Conservation (phyloP, 1,140 invertebrate genomes). For the Harlomillsia oculata region DNA sequence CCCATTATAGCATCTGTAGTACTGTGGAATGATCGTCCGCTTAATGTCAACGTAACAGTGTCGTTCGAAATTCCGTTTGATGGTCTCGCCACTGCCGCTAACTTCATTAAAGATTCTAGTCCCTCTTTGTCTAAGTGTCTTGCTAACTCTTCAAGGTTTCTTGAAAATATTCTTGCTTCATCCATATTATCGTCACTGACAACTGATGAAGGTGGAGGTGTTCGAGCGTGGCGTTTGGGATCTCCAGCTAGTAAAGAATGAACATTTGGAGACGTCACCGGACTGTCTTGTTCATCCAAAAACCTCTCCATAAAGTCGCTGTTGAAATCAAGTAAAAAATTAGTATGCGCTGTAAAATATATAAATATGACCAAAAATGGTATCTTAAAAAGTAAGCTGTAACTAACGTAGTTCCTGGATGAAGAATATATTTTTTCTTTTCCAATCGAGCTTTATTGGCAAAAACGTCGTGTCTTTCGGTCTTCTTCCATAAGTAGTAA, state of each 20-base stretch:
- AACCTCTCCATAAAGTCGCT: conserved; percentile 82
- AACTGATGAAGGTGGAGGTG: conserved; percentile 39
- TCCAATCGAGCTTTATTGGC: conserved; percentile 71
- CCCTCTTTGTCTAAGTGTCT: conserved; percentile 34
- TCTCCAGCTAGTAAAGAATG: conserved; percentile 55
- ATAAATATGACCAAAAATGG: not conserved
- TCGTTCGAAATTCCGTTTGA: conserved; percentile 1
- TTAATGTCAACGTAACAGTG: no score
- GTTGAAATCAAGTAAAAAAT: conserved; percentile 33
- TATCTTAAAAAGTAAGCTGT: not conserved
- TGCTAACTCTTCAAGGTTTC: conserved; percentile 36
- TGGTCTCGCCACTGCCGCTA: conserved; percentile 13
- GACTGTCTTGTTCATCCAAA: conserved; percentile 65
- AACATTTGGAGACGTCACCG: conserved; percentile 47
- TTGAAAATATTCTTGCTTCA: conserved; percentile 35
- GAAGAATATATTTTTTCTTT: conserved; percentile 76
- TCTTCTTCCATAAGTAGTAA: conserved; percentile 99
- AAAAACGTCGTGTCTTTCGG: conserved; percentile 88
- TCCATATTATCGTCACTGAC: conserved; percentile 45
- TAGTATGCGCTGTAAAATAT: not conserved
- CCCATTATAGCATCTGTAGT: no score
- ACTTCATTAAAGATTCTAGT: conserved; percentile 35
- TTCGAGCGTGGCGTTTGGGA: conserved; percentile 47
- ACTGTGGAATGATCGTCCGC: no score
- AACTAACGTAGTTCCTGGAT: conserved; percentile 61